These are phyloP conservation scores for Xiphophorus couchianus DNA, from an alignment of 2,113 vertebrate genomes.

Conservation along the genomic window DNA sequence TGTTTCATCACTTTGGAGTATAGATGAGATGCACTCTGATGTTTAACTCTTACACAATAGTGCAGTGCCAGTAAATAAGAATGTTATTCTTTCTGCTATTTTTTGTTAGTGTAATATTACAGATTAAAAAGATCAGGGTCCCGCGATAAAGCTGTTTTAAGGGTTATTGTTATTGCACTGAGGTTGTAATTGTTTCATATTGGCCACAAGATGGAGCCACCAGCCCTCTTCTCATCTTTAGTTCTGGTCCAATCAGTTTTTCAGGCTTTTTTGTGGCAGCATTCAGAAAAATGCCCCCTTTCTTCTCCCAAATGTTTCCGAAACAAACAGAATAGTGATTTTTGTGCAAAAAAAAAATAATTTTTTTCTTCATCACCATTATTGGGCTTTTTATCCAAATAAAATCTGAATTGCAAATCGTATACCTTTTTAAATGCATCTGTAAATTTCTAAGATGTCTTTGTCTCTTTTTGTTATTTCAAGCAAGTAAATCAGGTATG, in stretches of 20 bases:
- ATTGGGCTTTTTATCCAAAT: not conserved
- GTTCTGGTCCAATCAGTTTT: not conserved
- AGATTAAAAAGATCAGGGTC: no score
- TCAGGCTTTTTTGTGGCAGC: not conserved
- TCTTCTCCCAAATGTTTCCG: not conserved
- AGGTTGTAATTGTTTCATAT: not conserved
- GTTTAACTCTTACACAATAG: no score
- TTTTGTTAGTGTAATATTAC: no score
- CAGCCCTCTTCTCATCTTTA: not conserved
- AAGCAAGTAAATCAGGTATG: slow-evolving; percentile 1
- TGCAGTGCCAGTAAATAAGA: no score
- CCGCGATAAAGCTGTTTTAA: no score
- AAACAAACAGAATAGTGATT: not conserved
- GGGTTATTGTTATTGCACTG: no score
- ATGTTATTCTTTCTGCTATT: no score
- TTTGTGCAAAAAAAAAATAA: not conserved
- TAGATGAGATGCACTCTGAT: no score
- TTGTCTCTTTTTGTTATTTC: not conserved
- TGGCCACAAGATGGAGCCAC: slow-evolving; percentile 67
- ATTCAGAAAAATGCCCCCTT: not conserved
- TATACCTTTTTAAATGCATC: no score
- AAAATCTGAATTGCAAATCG: not conserved
- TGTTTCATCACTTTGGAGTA: no score
- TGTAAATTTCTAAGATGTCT: no score
- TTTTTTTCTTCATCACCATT: not conserved